Base-by-base conservation (phyloP, 2,888 invertebrate species). In the Luperina nickerlii region DNA sequence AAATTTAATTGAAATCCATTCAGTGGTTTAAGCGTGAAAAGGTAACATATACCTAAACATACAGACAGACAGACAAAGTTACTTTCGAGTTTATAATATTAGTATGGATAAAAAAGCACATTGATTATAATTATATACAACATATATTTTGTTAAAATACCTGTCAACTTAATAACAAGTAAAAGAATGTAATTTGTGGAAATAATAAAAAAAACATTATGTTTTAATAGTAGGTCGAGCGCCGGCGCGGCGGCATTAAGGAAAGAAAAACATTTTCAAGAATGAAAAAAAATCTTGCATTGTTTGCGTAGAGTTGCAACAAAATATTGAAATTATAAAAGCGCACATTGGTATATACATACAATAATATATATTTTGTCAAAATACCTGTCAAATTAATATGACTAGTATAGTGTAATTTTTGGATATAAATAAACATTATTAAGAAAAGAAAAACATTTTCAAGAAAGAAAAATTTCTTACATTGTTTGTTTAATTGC, bases 281-380 rank as follows among this genome's bases (percentile, higher is more conserved):
- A 42, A 74, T 45, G 4, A 27, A 48, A 79, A 65, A 32, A 27
- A 4, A 18, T 24, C n/a, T 42, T 62, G 15, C 51, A 62, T 79
- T 84, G 72, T 69, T 72, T 45, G 9, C 62, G 18, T 45, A 6
- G 2, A 57, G 9, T 54, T 62, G 15, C 48, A 3, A 62, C 32
- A 70, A 76, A 81, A 73, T 71, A 81, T 32, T 13, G 13, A 27
- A 51, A 51, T 20, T 51, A 32, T 69, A 13, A 51, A 69, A 20
- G 20, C 1, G 24, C 27, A 24, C 2, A 69, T 69, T 69, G 6
- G 32, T 32, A 38, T n/a, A n/a, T n/a, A 57, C 24, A 57, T 57
- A 57, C 24, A 13, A 13, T 13, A 24, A 68, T n/a, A 63, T 20
- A 38, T 13, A 24, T 65, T 65, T 65, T 6, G 24, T 65, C 38